phyloP scores from a whole-genome alignment of 2,797 vertebrate genomes.

The Liasis olivaceus region DNA sequence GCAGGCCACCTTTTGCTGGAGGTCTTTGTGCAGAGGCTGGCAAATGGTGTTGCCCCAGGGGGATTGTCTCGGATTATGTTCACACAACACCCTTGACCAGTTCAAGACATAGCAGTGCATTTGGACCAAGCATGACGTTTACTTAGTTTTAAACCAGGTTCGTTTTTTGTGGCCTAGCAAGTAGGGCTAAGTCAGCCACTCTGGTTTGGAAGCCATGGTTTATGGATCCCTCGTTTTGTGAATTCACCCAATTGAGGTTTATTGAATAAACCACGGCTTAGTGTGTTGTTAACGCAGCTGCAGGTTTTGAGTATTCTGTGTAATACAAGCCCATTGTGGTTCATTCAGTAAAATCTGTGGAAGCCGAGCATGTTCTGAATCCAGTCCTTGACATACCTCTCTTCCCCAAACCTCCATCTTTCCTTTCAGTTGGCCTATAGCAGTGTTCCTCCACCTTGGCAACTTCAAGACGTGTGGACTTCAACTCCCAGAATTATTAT shows the following conservation, averaged over 20 bases:
- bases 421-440: too few species aligned
- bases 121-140: background rate
- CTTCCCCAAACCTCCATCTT: background rate
- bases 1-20: too few species aligned
- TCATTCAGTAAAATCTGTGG: background rate
- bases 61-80: too few species aligned
- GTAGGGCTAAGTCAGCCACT: background rate
- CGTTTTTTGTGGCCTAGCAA: background rate
- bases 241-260: background rate
- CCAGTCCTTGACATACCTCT: background rate
- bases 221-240: background rate
- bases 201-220: background rate
- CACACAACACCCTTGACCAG: too few species aligned
- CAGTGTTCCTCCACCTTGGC: too few species aligned
- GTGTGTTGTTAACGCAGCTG: too few species aligned
- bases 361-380: background rate
- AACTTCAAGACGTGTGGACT: too few species aligned
- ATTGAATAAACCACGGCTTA: background rate
- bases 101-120: too few species aligned
- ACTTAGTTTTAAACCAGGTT: background rate
- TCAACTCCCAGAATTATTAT: too few species aligned
- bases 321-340: background rate
- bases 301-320: background rate
- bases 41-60: too few species aligned
- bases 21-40: too few species aligned